A percentile compares a stretch with the other conserved stretches of the same genome.
Conservation (phyloP, 1,140 invertebrate genomes). For the Drosophila mojavensis region DNA sequence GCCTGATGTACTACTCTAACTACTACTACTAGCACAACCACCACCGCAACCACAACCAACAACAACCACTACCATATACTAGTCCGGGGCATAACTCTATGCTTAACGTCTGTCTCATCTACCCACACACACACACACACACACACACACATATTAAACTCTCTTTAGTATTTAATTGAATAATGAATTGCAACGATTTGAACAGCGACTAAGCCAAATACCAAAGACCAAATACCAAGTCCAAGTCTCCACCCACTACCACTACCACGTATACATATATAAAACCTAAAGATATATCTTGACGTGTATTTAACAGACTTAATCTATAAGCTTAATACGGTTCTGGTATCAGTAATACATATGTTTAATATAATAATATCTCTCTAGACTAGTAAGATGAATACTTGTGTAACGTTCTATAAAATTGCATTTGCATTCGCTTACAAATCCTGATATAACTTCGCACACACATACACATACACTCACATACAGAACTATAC, state of each 20-base stretch:
- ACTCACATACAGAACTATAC: constrained; percentile 15
- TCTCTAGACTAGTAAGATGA: constrained; percentile 64
- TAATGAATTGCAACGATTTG: constrained; percentile 8
- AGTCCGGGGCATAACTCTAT: constrained; percentile 38
- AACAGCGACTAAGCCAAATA: constrained; percentile 8
- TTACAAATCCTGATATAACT: constrained; percentile 36
- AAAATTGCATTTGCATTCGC: constrained; percentile 78
- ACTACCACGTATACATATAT: constrained; percentile 10
- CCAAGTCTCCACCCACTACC: constrained; percentile 15
- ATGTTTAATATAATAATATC: constrained; percentile 49
- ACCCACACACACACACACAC: constrained; percentile 17
- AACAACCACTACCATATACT: constrained; percentile 28
- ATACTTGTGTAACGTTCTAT: constrained; percentile 64
- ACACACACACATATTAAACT: not conserved
- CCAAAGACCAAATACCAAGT: constrained; percentile 3
- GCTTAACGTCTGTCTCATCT: constrained; percentile 42
- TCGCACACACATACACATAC: constrained; percentile 24
- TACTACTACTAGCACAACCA: constrained; percentile 53
- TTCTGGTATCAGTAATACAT: constrained; percentile 69
- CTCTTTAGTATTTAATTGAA: constrained; percentile 11
- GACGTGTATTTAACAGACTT: constrained; percentile 64
- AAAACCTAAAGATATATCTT: constrained; percentile 19
- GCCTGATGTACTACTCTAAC: constrained; percentile 46
- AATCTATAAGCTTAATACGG: constrained; percentile 69
- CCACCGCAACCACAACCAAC: constrained; percentile 34